A percentile compares a stretch with the other conserved stretches of the same genome.
phyloP scores from a whole-genome alignment of 2,113 vertebrate species.

The Paradisaea rubra region DNA sequence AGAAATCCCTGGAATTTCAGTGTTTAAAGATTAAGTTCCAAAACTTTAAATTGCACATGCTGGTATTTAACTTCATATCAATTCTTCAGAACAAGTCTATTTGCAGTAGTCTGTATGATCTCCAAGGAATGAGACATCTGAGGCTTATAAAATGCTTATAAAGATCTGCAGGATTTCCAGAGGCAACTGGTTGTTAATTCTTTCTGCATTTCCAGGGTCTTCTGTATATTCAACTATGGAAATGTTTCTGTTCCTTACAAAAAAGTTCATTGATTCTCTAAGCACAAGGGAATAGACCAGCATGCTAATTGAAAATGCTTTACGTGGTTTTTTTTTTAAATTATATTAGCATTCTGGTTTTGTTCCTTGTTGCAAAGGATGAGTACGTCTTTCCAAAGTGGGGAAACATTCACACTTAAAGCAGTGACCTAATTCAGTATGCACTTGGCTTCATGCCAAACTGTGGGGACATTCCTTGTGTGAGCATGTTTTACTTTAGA shows the following conservation, averaged over 20 bases:
- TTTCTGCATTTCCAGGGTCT: background rate
- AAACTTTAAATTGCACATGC: background rate
- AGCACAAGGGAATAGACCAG: background rate
- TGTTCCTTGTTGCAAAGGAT: background rate
- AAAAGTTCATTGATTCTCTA: constrained; percentile 2
- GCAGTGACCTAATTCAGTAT: background rate
- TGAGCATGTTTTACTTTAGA: background rate
- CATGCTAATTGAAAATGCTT: constrained; percentile 21
- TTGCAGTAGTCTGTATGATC: background rate
- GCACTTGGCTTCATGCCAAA: background rate
- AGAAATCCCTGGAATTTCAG: background rate
- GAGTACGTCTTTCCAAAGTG: background rate
- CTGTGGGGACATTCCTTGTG: background rate
- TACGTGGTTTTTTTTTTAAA: background rate
- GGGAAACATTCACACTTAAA: background rate
- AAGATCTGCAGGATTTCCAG: background rate
- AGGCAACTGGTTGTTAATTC: background rate
- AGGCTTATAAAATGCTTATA: background rate
- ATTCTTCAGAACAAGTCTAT: background rate
- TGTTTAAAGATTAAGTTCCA: background rate
- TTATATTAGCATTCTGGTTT: background rate
- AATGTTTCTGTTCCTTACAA: constrained; percentile 25
- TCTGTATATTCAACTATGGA: constrained; percentile 33
- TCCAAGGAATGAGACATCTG: background rate
- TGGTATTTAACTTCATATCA: background rate